A percentile compares a stretch with the other conserved stretches of the same genome.
These are phyloP conservation scores for Peromyscus attwateri DNA, from an alignment of 2,797 vertebrate species.

Conservation along the genomic window DNA sequence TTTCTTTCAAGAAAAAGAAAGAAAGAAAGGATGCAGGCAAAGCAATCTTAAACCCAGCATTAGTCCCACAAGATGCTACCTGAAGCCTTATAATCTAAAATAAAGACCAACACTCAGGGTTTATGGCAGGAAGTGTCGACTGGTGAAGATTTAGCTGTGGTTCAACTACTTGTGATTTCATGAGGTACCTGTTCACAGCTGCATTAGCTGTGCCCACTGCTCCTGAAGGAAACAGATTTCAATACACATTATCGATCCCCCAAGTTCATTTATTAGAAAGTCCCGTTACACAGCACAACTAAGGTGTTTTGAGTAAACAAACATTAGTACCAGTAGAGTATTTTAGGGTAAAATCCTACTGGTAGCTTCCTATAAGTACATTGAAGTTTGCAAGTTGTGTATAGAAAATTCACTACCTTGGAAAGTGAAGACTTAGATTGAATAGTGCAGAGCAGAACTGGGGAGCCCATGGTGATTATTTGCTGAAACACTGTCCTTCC, in stretches of 20 bases:
- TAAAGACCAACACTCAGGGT: slow-evolving; percentile 77
- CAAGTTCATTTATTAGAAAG: slow-evolving; percentile 79
- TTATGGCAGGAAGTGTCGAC: background rate
- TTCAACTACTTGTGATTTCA: slow-evolving; percentile 89
- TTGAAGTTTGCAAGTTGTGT: slow-evolving; percentile 90
- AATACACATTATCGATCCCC: slow-evolving; percentile 90
- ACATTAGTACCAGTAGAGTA: slow-evolving; percentile 91
- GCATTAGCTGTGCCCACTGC: slow-evolving; percentile 88
- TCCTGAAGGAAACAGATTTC: slow-evolving; percentile 89
- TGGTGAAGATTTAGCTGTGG: slow-evolving; percentile 82
- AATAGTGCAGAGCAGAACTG: slow-evolving; percentile 68
- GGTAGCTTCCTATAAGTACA: slow-evolving; percentile 87
- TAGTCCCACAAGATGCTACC: slow-evolving; percentile 84
- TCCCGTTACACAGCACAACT: slow-evolving; percentile 85
- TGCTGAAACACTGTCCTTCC: slow-evolving; percentile 84
- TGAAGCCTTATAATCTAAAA: slow-evolving; percentile 86
- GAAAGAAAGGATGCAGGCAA: slow-evolving; percentile 81
- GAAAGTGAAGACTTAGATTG: slow-evolving; percentile 89
- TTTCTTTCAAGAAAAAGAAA: background rate
- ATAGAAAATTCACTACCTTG: slow-evolving; percentile 91
- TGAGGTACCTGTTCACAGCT: slow-evolving; percentile 90
- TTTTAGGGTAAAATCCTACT: slow-evolving; percentile 88
- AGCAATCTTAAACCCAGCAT: slow-evolving; percentile 85
- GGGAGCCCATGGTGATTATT: slow-evolving; percentile 88
- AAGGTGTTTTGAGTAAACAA: slow-evolving; percentile 88